Evolutionary conservation across 2,113 vertebrate species (phyloP).

Genomic region (Athene noctua): DNA sequence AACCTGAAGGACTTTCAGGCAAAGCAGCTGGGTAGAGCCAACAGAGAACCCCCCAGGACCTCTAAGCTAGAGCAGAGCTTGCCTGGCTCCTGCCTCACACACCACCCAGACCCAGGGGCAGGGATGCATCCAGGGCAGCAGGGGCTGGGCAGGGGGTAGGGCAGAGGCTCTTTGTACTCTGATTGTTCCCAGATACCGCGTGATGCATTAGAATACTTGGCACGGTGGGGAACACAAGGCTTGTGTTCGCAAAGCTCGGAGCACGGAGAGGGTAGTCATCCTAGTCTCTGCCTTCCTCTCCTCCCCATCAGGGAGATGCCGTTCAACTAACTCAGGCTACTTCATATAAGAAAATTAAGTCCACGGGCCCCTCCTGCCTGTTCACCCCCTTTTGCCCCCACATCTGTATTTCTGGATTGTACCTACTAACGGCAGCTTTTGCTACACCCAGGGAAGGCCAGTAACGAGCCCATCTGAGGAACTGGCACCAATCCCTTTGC

Average conservation of each 20-base stretch:
- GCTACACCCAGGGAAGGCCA: not conserved
- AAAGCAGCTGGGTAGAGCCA: not conserved
- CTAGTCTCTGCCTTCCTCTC: not conserved
- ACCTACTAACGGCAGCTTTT: not conserved
- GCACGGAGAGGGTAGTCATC: not conserved
- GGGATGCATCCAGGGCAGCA: not conserved
- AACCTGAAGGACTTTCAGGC: not conserved
- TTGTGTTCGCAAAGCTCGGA: rapidly evolving
- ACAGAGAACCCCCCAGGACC: not conserved
- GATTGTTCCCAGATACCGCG: not conserved
- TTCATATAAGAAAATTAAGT: not conserved
- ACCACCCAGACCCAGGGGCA: not conserved
- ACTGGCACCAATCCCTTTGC: not conserved
- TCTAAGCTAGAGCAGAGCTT: not conserved
- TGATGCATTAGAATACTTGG: not conserved
- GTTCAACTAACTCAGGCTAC: not conserved
- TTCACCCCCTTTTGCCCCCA: not conserved
- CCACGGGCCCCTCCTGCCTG: rapidly evolving
- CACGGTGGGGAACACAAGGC: rapidly evolving
- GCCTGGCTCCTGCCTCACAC: not conserved
- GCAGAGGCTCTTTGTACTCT: not conserved
- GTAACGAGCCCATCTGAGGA: not conserved
- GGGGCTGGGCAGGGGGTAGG: not conserved
- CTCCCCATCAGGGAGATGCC: rapidly evolving
- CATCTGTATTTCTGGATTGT: not conserved